Evolutionary conservation across 2,888 invertebrate species (phyloP).

Genomic region (Syrista parreyssii): DNA sequence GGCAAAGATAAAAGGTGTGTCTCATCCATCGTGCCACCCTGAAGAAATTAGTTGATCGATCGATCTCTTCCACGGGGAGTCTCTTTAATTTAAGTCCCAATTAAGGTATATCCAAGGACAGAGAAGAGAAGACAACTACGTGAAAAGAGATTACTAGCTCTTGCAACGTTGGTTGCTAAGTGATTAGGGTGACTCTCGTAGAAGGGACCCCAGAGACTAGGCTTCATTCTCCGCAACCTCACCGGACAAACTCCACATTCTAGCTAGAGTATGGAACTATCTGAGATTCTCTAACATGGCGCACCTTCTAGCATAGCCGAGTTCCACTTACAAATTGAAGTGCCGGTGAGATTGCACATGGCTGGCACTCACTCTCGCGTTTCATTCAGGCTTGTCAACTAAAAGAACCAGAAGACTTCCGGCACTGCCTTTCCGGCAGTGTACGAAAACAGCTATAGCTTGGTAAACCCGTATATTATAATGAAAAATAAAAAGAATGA

Average conservation of each 20-base stretch:
- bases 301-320: not conserved
- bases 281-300: not conserved
- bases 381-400: not conserved
- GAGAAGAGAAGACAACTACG: not conserved
- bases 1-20: not conserved
- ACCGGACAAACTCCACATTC: not conserved
- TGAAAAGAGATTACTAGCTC: not conserved
- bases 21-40: not conserved
- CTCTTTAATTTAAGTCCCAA: not conserved
- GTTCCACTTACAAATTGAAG: not conserved
- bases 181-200: not conserved
- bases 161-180: not conserved
- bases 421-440: not conserved
- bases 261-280: not conserved
- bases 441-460: not conserved
- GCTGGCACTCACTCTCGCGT: not conserved
- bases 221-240: not conserved
- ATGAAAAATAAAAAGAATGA: not conserved
- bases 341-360: not conserved
- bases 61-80: not conserved
- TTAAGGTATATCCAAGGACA: not conserved
- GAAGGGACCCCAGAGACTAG: not conserved
- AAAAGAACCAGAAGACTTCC: not conserved
- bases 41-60: not conserved
- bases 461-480: not conserved